A percentile compares a stretch with the other conserved stretches of the same genome.
Evolutionary conservation across 2,888 invertebrate genomes (phyloP).

Genomic region (Ferdinandea cuprea): DNA sequence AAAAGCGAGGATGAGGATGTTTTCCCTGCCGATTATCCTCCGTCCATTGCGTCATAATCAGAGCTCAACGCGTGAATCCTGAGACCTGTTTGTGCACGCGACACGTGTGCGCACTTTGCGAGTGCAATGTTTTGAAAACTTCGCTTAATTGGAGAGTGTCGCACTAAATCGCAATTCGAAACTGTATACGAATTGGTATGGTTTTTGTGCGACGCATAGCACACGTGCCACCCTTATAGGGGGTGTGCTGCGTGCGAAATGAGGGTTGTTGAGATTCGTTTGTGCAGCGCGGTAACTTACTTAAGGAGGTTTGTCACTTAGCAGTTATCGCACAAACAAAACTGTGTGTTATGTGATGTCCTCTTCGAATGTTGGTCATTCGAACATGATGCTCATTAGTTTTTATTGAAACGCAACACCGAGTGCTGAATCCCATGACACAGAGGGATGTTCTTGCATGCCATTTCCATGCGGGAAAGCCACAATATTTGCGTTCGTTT

Average conservation of each 20-base stretch:
- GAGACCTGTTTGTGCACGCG: conserved; percentile 47
- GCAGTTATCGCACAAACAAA: conserved; percentile 65
- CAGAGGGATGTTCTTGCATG: conserved; percentile 27
- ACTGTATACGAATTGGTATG: conserved; percentile 58
- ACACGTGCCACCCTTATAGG: conserved; percentile 64
- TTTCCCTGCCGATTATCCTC: conserved; percentile 63
- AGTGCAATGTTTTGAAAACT: conserved; percentile 75
- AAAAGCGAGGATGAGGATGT: conserved; percentile 20
- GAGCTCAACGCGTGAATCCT: conserved; percentile 36
- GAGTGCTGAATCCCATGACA: conserved; percentile 42
- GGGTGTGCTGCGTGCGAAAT: conserved; percentile 66
- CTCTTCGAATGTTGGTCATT: conserved; percentile 69
- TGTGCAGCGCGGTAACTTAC: conserved; percentile 48
- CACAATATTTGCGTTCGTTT: conserved; percentile 66
- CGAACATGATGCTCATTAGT: conserved; percentile 74
- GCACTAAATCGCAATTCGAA: conserved; percentile 61
- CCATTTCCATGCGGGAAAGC: conserved; percentile 61
- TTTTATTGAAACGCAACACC: conserved; percentile 72
- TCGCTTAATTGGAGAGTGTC: conserved; percentile 72
- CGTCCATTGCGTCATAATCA: conserved; percentile 69
- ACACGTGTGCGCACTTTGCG: conserved; percentile 71
- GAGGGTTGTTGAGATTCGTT: conserved; percentile 61
- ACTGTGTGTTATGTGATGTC: background rate
- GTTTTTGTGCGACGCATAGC: conserved; percentile 35
- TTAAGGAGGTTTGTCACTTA: conserved; percentile 68